Percentiles rank a stretch among this genome's conserved stretches.
Evolutionary conservation across 2,888 invertebrate species (phyloP).

Genomic region (Meiosimyza decipiens): DNA sequence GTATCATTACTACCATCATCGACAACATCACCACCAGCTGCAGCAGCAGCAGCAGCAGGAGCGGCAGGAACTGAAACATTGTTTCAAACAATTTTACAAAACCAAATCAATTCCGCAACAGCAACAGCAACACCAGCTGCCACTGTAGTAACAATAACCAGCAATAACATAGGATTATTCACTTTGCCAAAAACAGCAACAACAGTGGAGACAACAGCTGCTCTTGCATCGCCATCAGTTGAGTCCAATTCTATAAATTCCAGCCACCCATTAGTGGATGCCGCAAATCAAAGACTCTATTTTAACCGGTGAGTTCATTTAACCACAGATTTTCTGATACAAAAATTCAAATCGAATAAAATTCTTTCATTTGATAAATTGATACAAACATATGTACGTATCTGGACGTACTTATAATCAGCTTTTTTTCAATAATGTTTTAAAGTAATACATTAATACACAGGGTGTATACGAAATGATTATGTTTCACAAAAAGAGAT

Average conservation of each 20-base stretch:
- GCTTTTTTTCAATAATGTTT: too few species aligned
- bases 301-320: conserved; percentile 45
- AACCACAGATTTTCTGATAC: not conserved
- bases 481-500: too few species aligned
- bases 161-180: conserved; percentile 47
- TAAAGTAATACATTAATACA: too few species aligned
- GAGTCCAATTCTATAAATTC: conserved; percentile 17
- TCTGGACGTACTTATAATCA: too few species aligned
- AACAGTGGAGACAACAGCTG: conserved; percentile 39
- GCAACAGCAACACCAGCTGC: conserved; percentile 43
- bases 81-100: conserved; percentile 60
- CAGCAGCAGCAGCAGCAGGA: conserved; percentile 44
- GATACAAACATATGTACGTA: too few species aligned
- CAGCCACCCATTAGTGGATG: conserved; percentile 29
- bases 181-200: conserved; percentile 45
- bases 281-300: conserved; percentile 31
- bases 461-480: too few species aligned
- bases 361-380: too few species aligned
- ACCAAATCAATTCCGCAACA: conserved; percentile 62
- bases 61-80: conserved; percentile 55
- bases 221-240: conserved; percentile 39
- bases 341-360: too few species aligned
- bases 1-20: conserved; percentile 56
- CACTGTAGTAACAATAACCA: conserved; percentile 38
- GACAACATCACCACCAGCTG: conserved; percentile 44